phyloP scores from a whole-genome alignment of 2,113 vertebrate species.

The Collichthys lucidus region DNA sequence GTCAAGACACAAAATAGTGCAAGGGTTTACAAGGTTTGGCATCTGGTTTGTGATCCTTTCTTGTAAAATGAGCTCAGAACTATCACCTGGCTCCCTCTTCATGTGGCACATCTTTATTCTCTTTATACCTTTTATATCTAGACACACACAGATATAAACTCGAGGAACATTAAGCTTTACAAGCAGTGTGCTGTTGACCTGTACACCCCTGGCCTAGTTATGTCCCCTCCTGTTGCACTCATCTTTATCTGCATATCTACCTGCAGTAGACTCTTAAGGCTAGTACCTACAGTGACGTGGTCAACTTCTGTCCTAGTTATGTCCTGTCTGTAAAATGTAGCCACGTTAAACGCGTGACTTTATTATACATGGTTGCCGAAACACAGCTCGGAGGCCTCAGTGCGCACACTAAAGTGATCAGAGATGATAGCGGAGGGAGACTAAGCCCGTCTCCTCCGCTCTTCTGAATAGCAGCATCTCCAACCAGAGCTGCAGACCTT shows the following conservation, averaged over 20 bases:
- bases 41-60: conserved; percentile 46
- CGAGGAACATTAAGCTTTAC: conserved; percentile 14
- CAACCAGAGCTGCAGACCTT: conserved; percentile 10
- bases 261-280: background rate
- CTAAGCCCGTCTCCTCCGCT: background rate
- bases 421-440: background rate
- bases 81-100: background rate
- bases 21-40: conserved; percentile 60
- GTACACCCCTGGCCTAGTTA: background rate
- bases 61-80: conserved; percentile 41
- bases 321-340: background rate
- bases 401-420: background rate
- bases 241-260: background rate
- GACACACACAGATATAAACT: background rate
- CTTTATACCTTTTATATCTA: conserved; percentile 4
- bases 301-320: background rate
- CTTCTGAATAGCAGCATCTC: conserved; percentile 9
- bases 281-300: background rate
- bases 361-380: background rate
- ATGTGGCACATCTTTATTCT: conserved; percentile 33
- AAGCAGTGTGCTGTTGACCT: background rate
- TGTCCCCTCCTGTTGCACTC: background rate
- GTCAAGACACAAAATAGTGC: conserved; percentile 28
- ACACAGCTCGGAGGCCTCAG: background rate
- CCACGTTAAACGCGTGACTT: background rate